Evolutionary conservation across 2,888 invertebrate genomes (phyloP).

Genomic region (Drosophila prostipennis): DNA sequence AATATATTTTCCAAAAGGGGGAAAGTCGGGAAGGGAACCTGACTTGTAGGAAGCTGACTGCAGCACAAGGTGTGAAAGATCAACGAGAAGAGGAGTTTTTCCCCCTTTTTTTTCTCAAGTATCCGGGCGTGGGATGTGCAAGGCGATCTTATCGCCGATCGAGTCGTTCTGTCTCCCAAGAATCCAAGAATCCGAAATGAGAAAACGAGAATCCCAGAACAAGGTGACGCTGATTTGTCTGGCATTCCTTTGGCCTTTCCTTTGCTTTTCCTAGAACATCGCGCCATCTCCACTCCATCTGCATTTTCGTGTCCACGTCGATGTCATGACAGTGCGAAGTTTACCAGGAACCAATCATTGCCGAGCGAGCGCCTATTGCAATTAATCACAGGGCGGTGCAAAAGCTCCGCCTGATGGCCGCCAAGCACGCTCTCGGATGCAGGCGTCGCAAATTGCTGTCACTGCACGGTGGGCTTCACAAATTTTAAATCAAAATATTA

Average conservation of each 20-base stretch:
- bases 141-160: slow-evolving; percentile 35
- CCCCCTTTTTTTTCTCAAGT: slow-evolving; percentile 8
- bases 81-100: slow-evolving; percentile 38
- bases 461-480: slow-evolving; percentile 38
- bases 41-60: slow-evolving; percentile 34
- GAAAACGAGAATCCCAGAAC: background rate
- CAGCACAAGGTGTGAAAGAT: slow-evolving; percentile 61
- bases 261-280: slow-evolving; percentile 49
- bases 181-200: slow-evolving; percentile 20
- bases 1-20: background rate
- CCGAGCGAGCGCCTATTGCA: slow-evolving; percentile 53
- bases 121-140: slow-evolving; percentile 49
- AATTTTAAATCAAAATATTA: too few species aligned
- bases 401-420: slow-evolving; percentile 56
- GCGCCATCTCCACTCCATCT: slow-evolving; percentile 39
- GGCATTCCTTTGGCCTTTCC: slow-evolving; percentile 11
- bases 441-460: slow-evolving; percentile 45
- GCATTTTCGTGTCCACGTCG: slow-evolving; percentile 34
- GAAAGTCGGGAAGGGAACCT: slow-evolving; percentile 19
- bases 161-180: slow-evolving; percentile 48
- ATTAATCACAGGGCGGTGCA: slow-evolving; percentile 70
- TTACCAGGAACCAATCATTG: slow-evolving; percentile 76
- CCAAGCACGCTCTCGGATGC: slow-evolving; percentile 55
- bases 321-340: slow-evolving; percentile 52
- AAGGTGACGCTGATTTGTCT: slow-evolving; percentile 71